These are phyloP conservation scores for Amiota communis DNA, from an alignment of 2,888 invertebrate genomes.

Conservation along the genomic window DNA sequence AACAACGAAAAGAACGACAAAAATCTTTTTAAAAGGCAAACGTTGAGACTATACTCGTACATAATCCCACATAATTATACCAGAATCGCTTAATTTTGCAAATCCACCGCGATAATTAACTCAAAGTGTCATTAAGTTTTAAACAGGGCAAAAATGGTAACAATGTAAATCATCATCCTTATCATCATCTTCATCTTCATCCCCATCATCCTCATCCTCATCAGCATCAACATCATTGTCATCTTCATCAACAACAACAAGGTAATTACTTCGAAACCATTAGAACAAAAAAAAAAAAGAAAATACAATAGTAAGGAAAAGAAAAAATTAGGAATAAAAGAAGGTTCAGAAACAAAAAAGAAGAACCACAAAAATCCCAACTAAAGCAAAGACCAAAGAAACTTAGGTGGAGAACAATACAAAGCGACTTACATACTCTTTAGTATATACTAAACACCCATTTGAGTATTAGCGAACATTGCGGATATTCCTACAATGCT, in stretches of 20 bases:
- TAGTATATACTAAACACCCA: constrained; percentile 57
- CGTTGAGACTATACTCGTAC: constrained; percentile 22
- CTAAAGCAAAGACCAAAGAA: constrained; percentile 13
- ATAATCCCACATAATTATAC: constrained; percentile 61
- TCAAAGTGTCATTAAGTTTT: constrained; percentile 66
- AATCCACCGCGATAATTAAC: constrained; percentile 66
- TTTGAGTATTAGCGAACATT: constrained; percentile 61
- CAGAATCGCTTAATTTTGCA: constrained; percentile 67
- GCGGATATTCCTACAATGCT: constrained; percentile 45
- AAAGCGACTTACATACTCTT: constrained; percentile 51
- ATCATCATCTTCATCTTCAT: constrained; percentile 55
- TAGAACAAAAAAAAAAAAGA: constrained; percentile 10
- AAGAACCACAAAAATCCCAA: neutral
- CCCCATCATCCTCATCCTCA: neutral
- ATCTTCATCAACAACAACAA: constrained; percentile 59
- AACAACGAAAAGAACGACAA: neutral
- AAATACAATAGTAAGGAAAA: constrained; percentile 34
- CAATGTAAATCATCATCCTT: constrained; percentile 56
- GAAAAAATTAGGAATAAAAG: constrained; percentile 28
- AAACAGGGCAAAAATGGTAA: constrained; percentile 53
- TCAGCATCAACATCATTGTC: constrained; percentile 27
- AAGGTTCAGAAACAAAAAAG: constrained; percentile 26
- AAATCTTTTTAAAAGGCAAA: constrained; percentile 2
- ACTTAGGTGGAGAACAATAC: constrained; percentile 8
- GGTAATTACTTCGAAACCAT: constrained; percentile 54